Percentiles rank a stretch among this genome's conserved stretches.
Conservation (phyloP, 2,888 invertebrate species). For the Dicranocentrus wangi region DNA sequence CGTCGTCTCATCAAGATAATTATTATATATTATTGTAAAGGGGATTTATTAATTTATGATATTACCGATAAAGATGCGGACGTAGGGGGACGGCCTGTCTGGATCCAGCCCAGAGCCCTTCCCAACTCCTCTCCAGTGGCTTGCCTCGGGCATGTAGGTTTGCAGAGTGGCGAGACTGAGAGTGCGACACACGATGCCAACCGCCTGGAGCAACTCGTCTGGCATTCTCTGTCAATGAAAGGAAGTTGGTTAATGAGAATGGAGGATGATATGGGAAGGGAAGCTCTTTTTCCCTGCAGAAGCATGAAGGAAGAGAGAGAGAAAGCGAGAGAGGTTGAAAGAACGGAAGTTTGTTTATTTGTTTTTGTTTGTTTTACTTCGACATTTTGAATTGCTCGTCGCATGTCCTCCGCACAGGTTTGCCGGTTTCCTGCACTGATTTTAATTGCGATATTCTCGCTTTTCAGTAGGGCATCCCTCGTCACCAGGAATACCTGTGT, state of each 20-base stretch:
- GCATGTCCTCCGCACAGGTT: constrained; percentile 71
- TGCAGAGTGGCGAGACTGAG: constrained; percentile 86
- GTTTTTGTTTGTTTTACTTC: constrained; percentile 66
- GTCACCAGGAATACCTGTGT: constrained; percentile 67
- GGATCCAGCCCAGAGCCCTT: constrained; percentile 76
- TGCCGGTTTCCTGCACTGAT: constrained; percentile 72
- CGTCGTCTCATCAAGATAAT: no score
- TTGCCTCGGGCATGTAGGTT: constrained; percentile 84
- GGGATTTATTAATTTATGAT: no score
- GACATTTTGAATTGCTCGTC: constrained; percentile 64
- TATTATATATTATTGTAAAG: no score
- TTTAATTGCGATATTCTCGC: constrained; percentile 69
- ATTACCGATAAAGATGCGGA: constrained; percentile 83
- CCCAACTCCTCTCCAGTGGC: constrained; percentile 80
- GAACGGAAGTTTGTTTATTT: no score
- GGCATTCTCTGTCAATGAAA: constrained; percentile 79
- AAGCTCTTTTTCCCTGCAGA: no score
- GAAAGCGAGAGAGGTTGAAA: no score
- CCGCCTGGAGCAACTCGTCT: constrained; percentile 82
- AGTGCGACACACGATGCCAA: constrained; percentile 85
- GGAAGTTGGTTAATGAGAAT: background rate
- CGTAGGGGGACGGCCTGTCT: constrained; percentile 79
- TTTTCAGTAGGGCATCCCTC: constrained; percentile 68
- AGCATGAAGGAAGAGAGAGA: no score
- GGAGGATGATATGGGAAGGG: background rate